Evolutionary conservation across 2,888 invertebrate genomes (phyloP), one percentile per base, ranked within the genome.

Genomic region (Heliconius cydno): DNA sequence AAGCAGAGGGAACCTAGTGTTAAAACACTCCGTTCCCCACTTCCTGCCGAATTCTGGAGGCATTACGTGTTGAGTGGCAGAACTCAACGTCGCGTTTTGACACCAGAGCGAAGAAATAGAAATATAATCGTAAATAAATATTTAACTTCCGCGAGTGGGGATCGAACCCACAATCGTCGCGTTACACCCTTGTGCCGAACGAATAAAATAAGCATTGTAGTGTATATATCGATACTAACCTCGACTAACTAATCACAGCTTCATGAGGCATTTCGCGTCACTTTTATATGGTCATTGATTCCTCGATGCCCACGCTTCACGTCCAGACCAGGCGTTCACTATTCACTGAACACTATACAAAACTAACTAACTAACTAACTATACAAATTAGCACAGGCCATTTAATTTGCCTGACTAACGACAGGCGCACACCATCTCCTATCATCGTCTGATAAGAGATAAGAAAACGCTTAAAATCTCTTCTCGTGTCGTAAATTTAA

Each of bases 401-500:
- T 66, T 75, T 75, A 75, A 75, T 46, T 75, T 75, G 41, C 75
- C 75, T 75, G 65, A 66, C 66, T 75, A 86, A 86, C 90, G 34
- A 34, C 34, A 0, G 87, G 86, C 85, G 85, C 85, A 87, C 84
- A 85, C 86, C 89, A 86, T 87, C 87, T 88, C 90, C 86, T 90
- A 88, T 89, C 89, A 91, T 92, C 92, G 88, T 91, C 89, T 93
- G 94, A 94, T 94, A 94, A 93, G 89, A 92, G 94, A 94, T 94
- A 94, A 94, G 86, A 86, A 83, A 82, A 85, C 89, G 90, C 87
- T 88, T 90, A 89, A 94, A 94, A 93, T 94, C 92, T 91, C 87
- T 89, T 89, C 88, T 92, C 87, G 86, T 89, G 91, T 94, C 91
- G 92, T 94, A 94, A 94, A 94, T 94, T 94, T 93, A 86, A 89